phyloP scores from a whole-genome alignment of 2,888 invertebrate species.

The Drosophila yooni region DNA sequence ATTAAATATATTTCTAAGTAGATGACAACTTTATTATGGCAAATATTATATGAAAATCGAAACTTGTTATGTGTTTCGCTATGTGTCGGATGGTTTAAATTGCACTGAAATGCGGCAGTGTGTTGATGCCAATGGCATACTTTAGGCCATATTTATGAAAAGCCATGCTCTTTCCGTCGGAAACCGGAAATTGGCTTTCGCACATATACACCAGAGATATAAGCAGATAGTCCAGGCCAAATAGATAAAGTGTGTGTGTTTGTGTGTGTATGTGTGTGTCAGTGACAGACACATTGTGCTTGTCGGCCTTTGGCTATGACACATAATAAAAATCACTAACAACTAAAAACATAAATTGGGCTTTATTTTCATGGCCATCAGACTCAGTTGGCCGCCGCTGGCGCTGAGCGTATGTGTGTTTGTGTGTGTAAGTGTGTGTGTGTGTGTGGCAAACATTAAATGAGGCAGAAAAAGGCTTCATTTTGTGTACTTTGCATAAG shows the following conservation, averaged over 20 bases:
- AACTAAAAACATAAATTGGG: constrained; percentile 79
- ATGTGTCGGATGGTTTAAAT: constrained; percentile 41
- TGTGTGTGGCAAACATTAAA: constrained; percentile 45
- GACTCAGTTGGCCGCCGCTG: constrained; percentile 17
- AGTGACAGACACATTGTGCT: constrained; percentile 28
- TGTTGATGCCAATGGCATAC: constrained; percentile 40
- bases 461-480: constrained; percentile 66
- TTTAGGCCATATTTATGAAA: constrained; percentile 44
- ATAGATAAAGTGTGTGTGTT: constrained; percentile 4
- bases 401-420: constrained; percentile 14
- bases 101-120: constrained; percentile 48
- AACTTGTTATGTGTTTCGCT: constrained; percentile 10
- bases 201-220: constrained; percentile 29
- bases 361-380: constrained; percentile 75
- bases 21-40: constrained; percentile 8
- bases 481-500: constrained; percentile 72
- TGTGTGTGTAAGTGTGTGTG: constrained; percentile 20
- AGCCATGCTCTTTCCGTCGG: constrained; percentile 59
- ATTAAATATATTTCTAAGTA: neutral
- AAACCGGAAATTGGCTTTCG: constrained; percentile 71
- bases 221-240: constrained; percentile 14
- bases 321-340: constrained; percentile 80
- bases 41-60: constrained; percentile 5
- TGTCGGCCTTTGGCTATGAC: constrained; percentile 67
- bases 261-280: neutral